Percentiles rank a stretch among this genome's conserved stretches.
Conservation (phyloP, 2,888 invertebrate genomes). For the Meiosimyza decipiens region DNA sequence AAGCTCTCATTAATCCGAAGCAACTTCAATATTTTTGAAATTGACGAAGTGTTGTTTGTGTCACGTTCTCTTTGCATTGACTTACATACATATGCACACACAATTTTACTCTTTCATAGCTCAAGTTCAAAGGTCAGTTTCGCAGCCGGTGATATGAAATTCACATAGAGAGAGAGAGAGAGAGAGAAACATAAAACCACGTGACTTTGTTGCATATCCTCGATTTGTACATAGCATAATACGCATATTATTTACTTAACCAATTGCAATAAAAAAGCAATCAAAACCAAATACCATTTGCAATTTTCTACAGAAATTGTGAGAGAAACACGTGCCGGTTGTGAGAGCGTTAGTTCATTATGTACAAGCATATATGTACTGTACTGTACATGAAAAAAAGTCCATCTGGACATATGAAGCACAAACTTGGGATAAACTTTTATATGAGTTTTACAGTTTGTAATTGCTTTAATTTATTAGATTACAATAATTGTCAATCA, state of each 20-base stretch:
- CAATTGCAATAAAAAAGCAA: constrained; percentile 56
- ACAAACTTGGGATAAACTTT: no score
- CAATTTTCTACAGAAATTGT: constrained; percentile 35
- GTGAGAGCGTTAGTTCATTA: background rate
- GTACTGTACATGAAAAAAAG: no score
- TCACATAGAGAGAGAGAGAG: constrained; percentile 9
- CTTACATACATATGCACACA: no score
- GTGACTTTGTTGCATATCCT: constrained; percentile 56
- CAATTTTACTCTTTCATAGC: no score
- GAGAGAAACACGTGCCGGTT: constrained; percentile 57
- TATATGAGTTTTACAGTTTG: no score
- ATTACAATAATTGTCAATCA: no score
- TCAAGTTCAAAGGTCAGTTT: constrained; percentile 40
- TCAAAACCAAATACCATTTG: constrained; percentile 56
- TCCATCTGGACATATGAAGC: no score
- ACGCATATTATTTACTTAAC: background rate
- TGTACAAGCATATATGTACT: background rate
- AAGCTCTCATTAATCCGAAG: no score
- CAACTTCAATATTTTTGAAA: no score
- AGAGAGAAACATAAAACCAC: constrained; percentile 43
- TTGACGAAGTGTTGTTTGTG: no score
- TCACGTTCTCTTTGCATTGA: no score
- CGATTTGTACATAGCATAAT: constrained; percentile 29
- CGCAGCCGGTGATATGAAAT: constrained; percentile 43
- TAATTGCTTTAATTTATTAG: no score